Evolutionary conservation across 2,888 invertebrate genomes (phyloP), one percentile per base, ranked within the genome.

Genomic region (Oxyscelio sp.): DNA sequence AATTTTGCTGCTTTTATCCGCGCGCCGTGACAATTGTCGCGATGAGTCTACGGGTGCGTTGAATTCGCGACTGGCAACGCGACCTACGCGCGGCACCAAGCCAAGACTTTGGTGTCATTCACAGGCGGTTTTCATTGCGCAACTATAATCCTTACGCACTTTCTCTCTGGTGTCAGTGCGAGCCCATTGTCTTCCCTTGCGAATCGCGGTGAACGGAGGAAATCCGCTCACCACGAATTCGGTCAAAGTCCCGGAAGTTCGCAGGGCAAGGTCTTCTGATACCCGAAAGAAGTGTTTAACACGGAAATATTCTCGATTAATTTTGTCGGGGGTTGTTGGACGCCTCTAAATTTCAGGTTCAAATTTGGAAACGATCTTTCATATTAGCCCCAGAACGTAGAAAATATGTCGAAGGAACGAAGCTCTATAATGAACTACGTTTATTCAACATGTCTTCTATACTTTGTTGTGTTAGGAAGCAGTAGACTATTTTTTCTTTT

Each of bases 111-210:
- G 78, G 81, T 93, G 93, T 94, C 93, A 92, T 93, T 93, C 93
- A 93, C 92, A 92, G 93, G 77, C 88, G 63, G 89, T 85, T 94
- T 81, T 85, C 82, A 82, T 85, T 94, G 90, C 91, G 92, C 90
- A 94, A 94, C 89, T 85, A 87, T 87, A 88, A 87, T 90, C 90
- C 90, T 90, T 87, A 87, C 88, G 90, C 91, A 93, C 93, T 94
- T 94, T 93, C 93, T 92, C 93, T 89, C 89, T 79, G 83, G 86
- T 82, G 87, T 86, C 83, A 73, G 79, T 77, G 66, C 77, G 63
- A 70, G 77, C 34, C 82, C 66, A 86, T 86, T 85, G 86, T 86
- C 80, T 86, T 78, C 19, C 40, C 11, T 66, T 24, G 58, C 79
- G 70, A 85, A 66, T 78, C 70, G 59, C 56, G 65, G 66, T 56